These are phyloP conservation scores for Ianthella basta DNA, from an alignment of 37 sponge, comb jelly and placozoan genomes.

Conservation along the genomic window DNA sequence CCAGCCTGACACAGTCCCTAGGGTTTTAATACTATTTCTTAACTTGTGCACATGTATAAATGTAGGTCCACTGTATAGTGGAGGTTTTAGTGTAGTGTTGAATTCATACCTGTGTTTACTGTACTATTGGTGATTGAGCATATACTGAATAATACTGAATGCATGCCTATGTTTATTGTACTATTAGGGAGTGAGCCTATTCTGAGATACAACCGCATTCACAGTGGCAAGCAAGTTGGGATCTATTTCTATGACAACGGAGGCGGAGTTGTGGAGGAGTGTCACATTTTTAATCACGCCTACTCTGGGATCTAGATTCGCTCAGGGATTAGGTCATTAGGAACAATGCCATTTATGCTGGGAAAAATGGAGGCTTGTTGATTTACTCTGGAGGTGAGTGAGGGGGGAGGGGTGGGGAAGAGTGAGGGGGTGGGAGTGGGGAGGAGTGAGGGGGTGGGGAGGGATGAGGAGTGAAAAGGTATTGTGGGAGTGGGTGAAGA, in stretches of 20 bases:
- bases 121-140: too few species aligned
- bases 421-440: too few species aligned
- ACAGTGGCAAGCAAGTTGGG: slow-evolving; percentile 89
- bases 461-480: too few species aligned
- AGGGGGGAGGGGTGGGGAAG: neutral
- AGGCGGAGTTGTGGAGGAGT: slow-evolving; percentile 82
- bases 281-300: slow-evolving; percentile 85
- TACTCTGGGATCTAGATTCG: slow-evolving; percentile 87
- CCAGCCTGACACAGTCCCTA: too few species aligned
- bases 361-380: slow-evolving; percentile 82
- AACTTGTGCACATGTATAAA: too few species aligned
- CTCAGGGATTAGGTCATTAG: slow-evolving; percentile 73
- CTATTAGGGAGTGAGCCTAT: slow-evolving; percentile 53
- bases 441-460: too few species aligned
- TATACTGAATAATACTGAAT: neutral
- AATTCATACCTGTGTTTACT: too few species aligned
- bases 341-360: slow-evolving; percentile 81
- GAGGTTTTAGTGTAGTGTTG: too few species aligned
- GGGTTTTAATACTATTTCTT: too few species aligned
- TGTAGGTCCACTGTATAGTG: too few species aligned
- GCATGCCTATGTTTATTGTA: neutral
- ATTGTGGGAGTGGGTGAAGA: too few species aligned
- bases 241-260: slow-evolving; percentile 94
- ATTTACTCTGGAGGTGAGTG: slow-evolving; percentile 74
- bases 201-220: slow-evolving; percentile 75